phyloP scores from a whole-genome alignment of 1,140 invertebrate genomes.

The Trinorchestia longiramus region DNA sequence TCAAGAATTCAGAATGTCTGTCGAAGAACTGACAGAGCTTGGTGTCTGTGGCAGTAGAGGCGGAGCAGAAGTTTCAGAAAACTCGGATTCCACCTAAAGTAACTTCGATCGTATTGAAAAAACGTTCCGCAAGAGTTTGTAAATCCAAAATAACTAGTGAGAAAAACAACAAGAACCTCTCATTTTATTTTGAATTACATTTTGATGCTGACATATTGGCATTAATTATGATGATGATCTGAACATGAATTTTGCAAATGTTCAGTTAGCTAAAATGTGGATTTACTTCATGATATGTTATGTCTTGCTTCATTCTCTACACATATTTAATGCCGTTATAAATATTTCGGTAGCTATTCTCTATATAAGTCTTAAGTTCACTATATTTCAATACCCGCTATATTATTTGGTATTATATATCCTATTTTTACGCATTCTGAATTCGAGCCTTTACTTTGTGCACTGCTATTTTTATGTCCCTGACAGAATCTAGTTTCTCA shows the following conservation, averaged over 20 bases:
- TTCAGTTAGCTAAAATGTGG: neutral
- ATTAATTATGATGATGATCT: neutral
- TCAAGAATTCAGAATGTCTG: neutral
- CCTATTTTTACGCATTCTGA: too few species aligned
- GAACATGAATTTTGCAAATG: neutral
- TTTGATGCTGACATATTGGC: neutral
- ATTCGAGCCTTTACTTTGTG: too few species aligned
- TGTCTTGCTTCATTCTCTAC: too few species aligned
- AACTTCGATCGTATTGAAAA: neutral
- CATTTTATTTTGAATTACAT: neutral
- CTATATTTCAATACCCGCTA: too few species aligned
- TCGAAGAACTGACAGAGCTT: neutral
- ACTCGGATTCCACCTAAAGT: neutral
- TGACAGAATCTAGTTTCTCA: too few species aligned
- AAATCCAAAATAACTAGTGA: neutral
- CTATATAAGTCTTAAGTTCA: too few species aligned
- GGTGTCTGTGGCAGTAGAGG: neutral
- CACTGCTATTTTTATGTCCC: too few species aligned
- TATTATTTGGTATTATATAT: too few species aligned
- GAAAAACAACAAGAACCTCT: neutral
- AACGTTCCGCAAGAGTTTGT: neutral
- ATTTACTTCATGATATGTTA: neutral
- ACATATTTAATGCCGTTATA: too few species aligned
- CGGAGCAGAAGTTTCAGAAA: neutral
- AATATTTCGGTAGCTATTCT: too few species aligned